Evolutionary conservation across 2,888 invertebrate species (phyloP), one percentile per base, ranked within the genome.

Genomic region (Pseudolycoriella hygida): DNA sequence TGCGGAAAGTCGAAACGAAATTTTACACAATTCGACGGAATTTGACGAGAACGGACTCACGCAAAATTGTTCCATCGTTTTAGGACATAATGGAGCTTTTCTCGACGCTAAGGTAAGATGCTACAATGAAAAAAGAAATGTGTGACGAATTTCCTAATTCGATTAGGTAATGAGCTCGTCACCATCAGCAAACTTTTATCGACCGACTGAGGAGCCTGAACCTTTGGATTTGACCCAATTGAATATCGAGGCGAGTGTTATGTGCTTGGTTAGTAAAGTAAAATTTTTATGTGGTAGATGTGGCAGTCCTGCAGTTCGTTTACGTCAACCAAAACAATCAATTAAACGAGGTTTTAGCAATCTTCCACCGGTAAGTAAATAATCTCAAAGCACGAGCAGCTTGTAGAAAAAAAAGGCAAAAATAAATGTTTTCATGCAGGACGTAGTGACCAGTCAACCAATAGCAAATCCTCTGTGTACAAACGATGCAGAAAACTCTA

Each of bases 221-320:
- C 87, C 87, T 0, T 80, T 84, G 74, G 88, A 88, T 60, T 69
- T 89, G 48, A 87, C 85, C 0, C 80, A 86, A 54, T 62, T 88
- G 34, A 89, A 89, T 58, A 83, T 86, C 44, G 86, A 88, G 64
- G 88, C 87, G 1, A 83, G 85, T 56, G 78, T 87, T 5, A 84
- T 88, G 75, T 87, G 86, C 60, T 68, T 88, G 50, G 80, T 83
- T 18, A 82, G 84, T 53, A 86, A 86, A 66, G 78, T 68, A 1
- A 85, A 85, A 57, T 82, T 81, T 60, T 66, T 87, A 3, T 82
- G 81, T 57, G 80, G 80, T 1, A 68, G 78, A 39, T 79, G 80
- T 55, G 77, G 78, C 15, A 80, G 79, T 56, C 80, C 80, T 3
- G 80, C 80, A 3, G 76, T 80, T 10, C 66, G 80, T 45, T 55